Base-by-base conservation (phyloP, 2,888 invertebrate species). In the Agrotis exclamationis region DNA sequence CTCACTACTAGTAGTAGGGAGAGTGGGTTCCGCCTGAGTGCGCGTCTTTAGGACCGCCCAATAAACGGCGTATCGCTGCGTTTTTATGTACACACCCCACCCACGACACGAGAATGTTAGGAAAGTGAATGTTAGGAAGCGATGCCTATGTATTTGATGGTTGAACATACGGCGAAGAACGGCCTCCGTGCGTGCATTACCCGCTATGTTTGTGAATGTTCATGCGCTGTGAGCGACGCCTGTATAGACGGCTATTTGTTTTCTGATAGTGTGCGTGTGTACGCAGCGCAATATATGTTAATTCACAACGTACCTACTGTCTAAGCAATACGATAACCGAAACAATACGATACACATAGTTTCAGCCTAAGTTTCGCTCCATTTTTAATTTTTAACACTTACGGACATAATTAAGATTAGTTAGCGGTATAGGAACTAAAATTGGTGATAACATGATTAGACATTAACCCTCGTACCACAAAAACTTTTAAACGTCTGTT, bases 11-110 rank as follows among this genome's bases (percentile, higher is more conserved):
- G 64, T 72, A 56, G 82, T 63, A 74, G 84, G 82, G 78, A 75
- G 78, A 39, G 1, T 45, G 20, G 63, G 82, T 82, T 75, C 54
- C 84, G 84, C 78, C 62, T 59, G 70, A 64, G 47, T 59, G 84
- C 65, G 13, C 16, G 50, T 57, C 65, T 67, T 53, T 54, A 58
- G 84, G 54, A 62, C 74, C 82, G 82, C 84, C 82, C 84, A 84
- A 81, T 81, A 77, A 69, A 51, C 63, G 50, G 51, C 48, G 56
- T 11, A 69, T 69, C 63, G 74, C 53, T 62, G 9, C 51, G 83
- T 83, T 83, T 83, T 79, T 82, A 73, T 64, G n/a, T 66, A 57
- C 65, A 68, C 44, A 70, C 80, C 83, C 80, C 79, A 82, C 83
- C 79, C 71, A 70, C 64, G 66, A 7, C 60, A 59, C 28, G 60